These are phyloP conservation scores for Drosophila colorata DNA, from an alignment of 2,888 invertebrate species.

Conservation along the genomic window DNA sequence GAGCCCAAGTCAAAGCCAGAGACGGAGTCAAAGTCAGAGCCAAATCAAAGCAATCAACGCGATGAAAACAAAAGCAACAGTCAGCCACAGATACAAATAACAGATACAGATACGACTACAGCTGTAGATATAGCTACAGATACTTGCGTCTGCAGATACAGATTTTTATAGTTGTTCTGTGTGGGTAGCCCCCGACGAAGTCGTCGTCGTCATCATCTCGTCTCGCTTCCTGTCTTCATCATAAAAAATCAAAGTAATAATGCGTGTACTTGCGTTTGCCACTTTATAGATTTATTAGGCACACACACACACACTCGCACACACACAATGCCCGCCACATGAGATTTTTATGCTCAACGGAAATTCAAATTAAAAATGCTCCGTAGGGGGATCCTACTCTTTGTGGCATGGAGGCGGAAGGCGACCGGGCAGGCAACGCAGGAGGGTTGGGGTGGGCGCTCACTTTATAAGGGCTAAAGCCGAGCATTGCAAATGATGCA, in stretches of 20 bases:
- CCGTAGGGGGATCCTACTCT: conserved; percentile 45
- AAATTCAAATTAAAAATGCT: conserved; percentile 83
- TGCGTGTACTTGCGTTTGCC: conserved; percentile 81
- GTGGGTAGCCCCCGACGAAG: conserved; percentile 43
- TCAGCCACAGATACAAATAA: conserved; percentile 16
- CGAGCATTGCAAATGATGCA: conserved; percentile 56
- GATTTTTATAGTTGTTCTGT: conserved; percentile 49
- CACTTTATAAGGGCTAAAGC: conserved; percentile 37
- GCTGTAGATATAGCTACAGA: conserved; percentile 26
- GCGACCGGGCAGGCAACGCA: neutral
- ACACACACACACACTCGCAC: conserved; percentile 29
- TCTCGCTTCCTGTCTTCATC: conserved; percentile 76
- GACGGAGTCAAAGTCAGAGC: conserved; percentile 16
- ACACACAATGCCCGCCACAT: conserved; percentile 34
- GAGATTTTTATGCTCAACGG: conserved; percentile 76
- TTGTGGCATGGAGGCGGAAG: neutral
- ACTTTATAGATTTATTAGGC: conserved; percentile 81
- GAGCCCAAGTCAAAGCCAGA: conserved; percentile 14
- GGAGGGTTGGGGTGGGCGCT: neutral
- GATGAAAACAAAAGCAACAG: conserved; percentile 46
- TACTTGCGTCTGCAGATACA: conserved; percentile 39
- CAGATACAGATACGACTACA: conserved; percentile 13
- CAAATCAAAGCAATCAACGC: conserved; percentile 72
- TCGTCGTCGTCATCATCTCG: conserved; percentile 37
- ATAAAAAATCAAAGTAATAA: conserved; percentile 82